phyloP scores from a whole-genome alignment of 37 sponge, comb jelly and placozoan genomes.

The Cladorhizidae sp. region DNA sequence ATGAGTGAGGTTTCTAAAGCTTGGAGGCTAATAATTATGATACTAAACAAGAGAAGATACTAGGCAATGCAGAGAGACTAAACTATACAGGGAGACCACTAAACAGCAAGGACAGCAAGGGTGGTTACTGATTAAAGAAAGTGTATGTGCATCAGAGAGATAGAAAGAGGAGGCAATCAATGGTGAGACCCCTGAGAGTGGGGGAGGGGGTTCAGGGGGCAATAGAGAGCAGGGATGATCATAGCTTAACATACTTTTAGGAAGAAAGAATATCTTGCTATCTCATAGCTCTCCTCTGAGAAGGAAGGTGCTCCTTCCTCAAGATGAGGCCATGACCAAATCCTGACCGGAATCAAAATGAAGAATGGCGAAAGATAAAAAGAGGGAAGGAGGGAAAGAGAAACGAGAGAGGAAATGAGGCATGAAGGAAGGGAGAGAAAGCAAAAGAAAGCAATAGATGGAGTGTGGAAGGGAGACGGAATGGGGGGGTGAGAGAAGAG shows the following conservation, averaged over 20 bases:
- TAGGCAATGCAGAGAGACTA: too few relatives aligned
- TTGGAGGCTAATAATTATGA: too few relatives aligned
- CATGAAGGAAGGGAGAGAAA: not conserved
- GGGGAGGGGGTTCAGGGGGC: not conserved
- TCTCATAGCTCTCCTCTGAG: conserved; percentile 64
- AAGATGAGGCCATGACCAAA: conserved; percentile 69
- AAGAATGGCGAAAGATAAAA: not conserved
- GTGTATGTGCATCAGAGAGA: too few relatives aligned
- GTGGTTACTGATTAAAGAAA: too few relatives aligned
- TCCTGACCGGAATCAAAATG: conserved; percentile 3
- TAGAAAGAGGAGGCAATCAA: too few relatives aligned
- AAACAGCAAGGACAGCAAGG: too few relatives aligned
- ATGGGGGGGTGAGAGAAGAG: conserved; percentile 1
- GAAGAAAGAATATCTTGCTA: conserved; percentile 74
- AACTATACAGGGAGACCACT: too few relatives aligned
- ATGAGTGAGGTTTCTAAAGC: too few relatives aligned
- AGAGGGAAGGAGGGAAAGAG: not conserved
- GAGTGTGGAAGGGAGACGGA: not conserved
- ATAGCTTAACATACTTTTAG: conserved; percentile 27
- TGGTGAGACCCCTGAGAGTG: not conserved
- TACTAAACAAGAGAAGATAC: too few relatives aligned
- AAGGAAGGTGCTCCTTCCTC: conserved; percentile 47
- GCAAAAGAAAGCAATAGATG: not conserved
- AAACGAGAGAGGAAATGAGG: not conserved
- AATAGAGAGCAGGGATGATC: too few relatives aligned